These are phyloP conservation scores for Dipodomys spectabilis DNA, from an alignment of 2,113 vertebrate genomes.

Conservation along the genomic window DNA sequence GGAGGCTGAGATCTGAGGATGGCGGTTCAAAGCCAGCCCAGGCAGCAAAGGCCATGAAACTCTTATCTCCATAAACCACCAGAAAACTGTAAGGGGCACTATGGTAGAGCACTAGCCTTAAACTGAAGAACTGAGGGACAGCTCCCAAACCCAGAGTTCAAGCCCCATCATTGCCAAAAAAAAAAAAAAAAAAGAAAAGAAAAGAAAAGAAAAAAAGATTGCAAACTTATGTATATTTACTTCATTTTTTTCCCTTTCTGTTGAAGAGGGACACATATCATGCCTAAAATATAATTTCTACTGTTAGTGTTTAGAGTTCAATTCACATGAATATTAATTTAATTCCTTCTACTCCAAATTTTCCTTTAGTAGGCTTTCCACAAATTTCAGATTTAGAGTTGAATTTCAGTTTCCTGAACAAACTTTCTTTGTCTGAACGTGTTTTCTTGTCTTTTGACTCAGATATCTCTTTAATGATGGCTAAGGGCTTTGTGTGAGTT, in stretches of 20 bases:
- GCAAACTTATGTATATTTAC: not conserved
- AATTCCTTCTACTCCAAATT: accelerated
- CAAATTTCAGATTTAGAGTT: constrained; percentile 74
- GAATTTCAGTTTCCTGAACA: constrained; percentile 82
- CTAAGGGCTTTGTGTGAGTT: constrained; percentile 70
- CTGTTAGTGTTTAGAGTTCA: too few species aligned
- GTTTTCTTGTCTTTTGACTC: constrained; percentile 69
- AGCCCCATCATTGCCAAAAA: too few species aligned
- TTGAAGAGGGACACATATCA: not conserved
- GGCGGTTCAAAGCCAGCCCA: too few species aligned
- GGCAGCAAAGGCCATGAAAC: too few species aligned
- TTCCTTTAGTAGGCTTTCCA: constrained; percentile 42
- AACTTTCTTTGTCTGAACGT: constrained; percentile 77
- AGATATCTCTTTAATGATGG: constrained; percentile 59
- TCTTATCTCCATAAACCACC: too few species aligned
- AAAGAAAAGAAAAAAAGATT: not conserved
- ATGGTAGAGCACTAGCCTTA: too few species aligned
- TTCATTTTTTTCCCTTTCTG: not conserved
- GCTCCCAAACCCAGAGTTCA: too few species aligned
- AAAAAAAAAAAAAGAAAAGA: too few species aligned
- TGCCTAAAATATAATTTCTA: not conserved
- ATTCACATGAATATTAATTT: not conserved
- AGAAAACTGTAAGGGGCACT: too few species aligned
- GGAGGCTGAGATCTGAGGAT: too few species aligned
- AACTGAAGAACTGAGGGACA: too few species aligned